phyloP scores from a whole-genome alignment of 2,113 vertebrate genomes.

The Sapayoa aenigma region DNA sequence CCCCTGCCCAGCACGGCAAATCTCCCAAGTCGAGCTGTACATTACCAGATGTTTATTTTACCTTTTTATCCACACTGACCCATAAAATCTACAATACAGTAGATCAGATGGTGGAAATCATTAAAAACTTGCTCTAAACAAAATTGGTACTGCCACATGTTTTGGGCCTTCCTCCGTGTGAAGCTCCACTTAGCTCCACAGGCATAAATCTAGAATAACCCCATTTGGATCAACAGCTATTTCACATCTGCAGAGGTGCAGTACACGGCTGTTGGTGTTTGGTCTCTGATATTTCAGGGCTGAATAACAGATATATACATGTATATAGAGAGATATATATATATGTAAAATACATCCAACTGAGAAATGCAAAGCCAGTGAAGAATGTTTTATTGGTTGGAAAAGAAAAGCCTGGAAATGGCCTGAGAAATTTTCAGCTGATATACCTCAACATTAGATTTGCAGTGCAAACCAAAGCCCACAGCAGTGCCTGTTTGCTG shows the following conservation, averaged over 20 bases:
- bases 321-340: background rate
- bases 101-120: slow-evolving; percentile 35
- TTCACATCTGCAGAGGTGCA: slow-evolving; percentile 3
- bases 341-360: background rate
- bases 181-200: background rate
- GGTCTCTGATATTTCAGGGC: background rate
- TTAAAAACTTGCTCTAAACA: slow-evolving; percentile 39
- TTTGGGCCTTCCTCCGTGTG: background rate
- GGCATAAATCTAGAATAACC: slow-evolving; percentile 18
- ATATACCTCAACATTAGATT: background rate
- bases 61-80: slow-evolving; percentile 26
- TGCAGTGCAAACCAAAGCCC: background rate
- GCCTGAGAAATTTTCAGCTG: background rate
- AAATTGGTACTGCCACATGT: background rate
- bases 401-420: background rate
- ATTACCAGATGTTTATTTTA: slow-evolving; percentile 59
- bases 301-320: background rate
- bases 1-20: slow-evolving; percentile 21
- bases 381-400: background rate
- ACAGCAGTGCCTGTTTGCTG: background rate
- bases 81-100: slow-evolving; percentile 23
- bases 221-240: background rate
- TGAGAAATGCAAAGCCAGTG: background rate
- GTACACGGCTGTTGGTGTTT: background rate
- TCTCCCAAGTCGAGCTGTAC: slow-evolving; percentile 38